phyloP scores from a whole-genome alignment of 1,140 invertebrate species.

The Palaemon carinicauda region DNA sequence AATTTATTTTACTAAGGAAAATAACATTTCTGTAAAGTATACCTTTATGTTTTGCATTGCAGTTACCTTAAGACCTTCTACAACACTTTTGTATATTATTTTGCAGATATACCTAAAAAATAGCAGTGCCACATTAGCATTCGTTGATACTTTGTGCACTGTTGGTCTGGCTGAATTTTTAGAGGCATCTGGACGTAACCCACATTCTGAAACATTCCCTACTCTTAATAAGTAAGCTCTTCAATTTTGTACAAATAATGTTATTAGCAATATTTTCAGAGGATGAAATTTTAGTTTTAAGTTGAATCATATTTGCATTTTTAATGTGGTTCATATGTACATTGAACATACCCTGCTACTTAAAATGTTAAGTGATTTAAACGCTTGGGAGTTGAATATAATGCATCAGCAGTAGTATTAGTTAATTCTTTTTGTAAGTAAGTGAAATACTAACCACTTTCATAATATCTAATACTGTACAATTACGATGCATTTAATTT shows the following conservation, averaged over 20 bases:
- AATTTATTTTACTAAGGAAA: no score
- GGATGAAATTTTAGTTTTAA: not conserved
- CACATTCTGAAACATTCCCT: conserved; percentile 69
- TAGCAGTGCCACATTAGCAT: conserved; percentile 61
- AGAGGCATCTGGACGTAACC: conserved; percentile 65
- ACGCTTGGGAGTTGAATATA: no score
- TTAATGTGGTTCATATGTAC: not conserved
- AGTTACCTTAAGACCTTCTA: no score
- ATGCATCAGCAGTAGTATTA: no score
- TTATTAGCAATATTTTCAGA: not conserved
- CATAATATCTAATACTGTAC: no score
- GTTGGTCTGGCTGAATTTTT: conserved; percentile 63
- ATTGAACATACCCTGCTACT: no score
- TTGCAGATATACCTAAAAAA: conserved; percentile 43
- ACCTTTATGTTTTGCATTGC: no score
- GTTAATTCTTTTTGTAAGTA: no score
- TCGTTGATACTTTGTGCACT: conserved; percentile 62
- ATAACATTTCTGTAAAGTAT: no score
- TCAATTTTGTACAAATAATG: conserved; percentile 57
- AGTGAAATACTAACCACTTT: no score
- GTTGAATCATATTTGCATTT: not conserved
- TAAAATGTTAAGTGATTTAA: no score
- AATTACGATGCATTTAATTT: no score
- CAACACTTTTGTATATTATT: not conserved
- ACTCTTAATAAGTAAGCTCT: conserved; percentile 70